Evolutionary conservation across 2,113 vertebrate genomes (phyloP).

Genomic region (Laticauda colubrina): DNA sequence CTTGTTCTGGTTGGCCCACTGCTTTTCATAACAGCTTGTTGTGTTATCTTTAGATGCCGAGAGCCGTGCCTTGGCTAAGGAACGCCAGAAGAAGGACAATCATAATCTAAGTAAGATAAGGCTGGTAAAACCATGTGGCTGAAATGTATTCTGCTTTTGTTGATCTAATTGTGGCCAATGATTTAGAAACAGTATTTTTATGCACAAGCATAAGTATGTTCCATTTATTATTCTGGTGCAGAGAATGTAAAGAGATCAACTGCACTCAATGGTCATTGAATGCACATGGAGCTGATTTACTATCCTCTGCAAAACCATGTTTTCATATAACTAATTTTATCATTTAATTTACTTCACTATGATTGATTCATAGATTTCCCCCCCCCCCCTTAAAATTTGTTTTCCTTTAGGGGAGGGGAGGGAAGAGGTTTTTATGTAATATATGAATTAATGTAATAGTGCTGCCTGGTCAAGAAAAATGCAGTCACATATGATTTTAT

Average conservation of each 20-base stretch:
- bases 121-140: not conserved
- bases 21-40: slow-evolving; percentile 9
- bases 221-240: not conserved
- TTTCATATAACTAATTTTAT: not conserved
- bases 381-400: not conserved
- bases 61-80: slow-evolving; percentile 89
- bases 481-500: not conserved
- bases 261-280: not conserved
- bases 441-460: not conserved
- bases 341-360: not conserved
- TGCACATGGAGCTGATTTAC: not conserved
- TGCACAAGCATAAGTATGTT: not conserved
- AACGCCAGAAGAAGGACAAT: slow-evolving; percentile 98
- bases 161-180: not conserved
- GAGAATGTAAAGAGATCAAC: slow-evolving; percentile 2
- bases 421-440: not conserved
- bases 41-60: slow-evolving; percentile 80
- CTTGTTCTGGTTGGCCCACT: not conserved
- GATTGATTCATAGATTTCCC: not conserved
- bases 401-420: not conserved
- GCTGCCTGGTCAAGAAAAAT: not conserved
- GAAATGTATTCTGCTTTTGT: not conserved
- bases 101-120: slow-evolving; percentile 92
- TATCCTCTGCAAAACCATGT: too few species aligned
- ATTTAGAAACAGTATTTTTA: not conserved